phyloP scores from a whole-genome alignment of 2,797 vertebrate genomes.

The Tapera naevia region DNA sequence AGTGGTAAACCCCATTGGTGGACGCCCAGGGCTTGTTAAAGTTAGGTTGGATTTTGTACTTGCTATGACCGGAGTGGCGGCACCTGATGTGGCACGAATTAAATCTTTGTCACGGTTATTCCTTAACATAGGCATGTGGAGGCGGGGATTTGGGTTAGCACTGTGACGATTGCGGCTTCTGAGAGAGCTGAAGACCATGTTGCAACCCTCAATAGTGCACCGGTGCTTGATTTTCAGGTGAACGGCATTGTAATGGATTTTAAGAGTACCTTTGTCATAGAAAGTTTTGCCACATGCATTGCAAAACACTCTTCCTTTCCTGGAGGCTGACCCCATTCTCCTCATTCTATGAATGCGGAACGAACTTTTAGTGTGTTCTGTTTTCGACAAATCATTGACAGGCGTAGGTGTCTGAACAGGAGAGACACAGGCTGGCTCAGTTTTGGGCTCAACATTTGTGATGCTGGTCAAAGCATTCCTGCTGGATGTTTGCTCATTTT shows the following conservation, averaged over 20 bases:
- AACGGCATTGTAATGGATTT: slow-evolving; percentile 85
- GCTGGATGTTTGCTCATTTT: slow-evolving; percentile 88
- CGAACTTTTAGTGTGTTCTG: slow-evolving; percentile 81
- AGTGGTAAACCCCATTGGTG: slow-evolving; percentile 94
- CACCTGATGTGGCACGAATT: slow-evolving; percentile 89
- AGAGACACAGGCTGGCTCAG: slow-evolving; percentile 90
- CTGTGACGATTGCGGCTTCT: slow-evolving; percentile 98
- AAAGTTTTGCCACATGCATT: slow-evolving; percentile 91
- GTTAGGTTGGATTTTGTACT: slow-evolving; percentile 91
- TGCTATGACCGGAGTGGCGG: slow-evolving; percentile 95
- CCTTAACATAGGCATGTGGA: slow-evolving; percentile 88
- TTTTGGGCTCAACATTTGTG: slow-evolving; percentile 94
- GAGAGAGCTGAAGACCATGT: slow-evolving; percentile 95
- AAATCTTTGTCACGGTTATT: slow-evolving; percentile 99
- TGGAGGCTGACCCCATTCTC: slow-evolving; percentile 91
- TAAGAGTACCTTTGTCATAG: slow-evolving; percentile 86
- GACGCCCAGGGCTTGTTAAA: slow-evolving; percentile 93
- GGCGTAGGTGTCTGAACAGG: slow-evolving; percentile 90
- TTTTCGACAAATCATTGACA: slow-evolving; percentile 77
- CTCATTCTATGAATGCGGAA: slow-evolving; percentile 85
- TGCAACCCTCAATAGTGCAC: slow-evolving; percentile 85
- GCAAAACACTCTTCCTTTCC: slow-evolving; percentile 97
- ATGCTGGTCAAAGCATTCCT: slow-evolving; percentile 87
- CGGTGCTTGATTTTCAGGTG: slow-evolving; percentile 85
- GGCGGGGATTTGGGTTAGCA: slow-evolving; percentile 91